phyloP scores from a whole-genome alignment of 1,140 invertebrate species.

The Drosophila rufa region DNA sequence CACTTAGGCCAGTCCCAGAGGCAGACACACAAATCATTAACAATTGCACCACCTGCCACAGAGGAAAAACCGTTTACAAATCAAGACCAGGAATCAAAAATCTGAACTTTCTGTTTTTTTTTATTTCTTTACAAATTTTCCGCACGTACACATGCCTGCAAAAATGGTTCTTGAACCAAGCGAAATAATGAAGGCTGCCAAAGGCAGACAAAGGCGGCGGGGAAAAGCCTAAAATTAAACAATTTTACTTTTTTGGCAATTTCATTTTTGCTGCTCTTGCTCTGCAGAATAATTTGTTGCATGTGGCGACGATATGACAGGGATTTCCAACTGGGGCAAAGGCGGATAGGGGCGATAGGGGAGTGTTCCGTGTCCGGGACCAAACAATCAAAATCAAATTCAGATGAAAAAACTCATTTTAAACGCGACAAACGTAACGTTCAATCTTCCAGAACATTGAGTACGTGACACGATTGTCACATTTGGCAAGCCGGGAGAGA shows the following conservation, averaged over 20 bases:
- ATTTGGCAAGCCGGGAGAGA: constrained; percentile 55
- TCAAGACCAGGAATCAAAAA: constrained; percentile 42
- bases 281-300: constrained; percentile 68
- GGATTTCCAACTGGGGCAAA: constrained; percentile 40
- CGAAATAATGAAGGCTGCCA: constrained; percentile 55
- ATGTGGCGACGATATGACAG: constrained; percentile 59
- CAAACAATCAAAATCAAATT: constrained; percentile 84
- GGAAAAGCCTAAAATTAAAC: constrained; percentile 78
- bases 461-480: constrained; percentile 84
- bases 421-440: constrained; percentile 84
- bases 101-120: constrained; percentile 44
- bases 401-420: constrained; percentile 81
- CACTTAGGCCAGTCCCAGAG: constrained; percentile 5
- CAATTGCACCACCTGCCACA: constrained; percentile 45
- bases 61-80: constrained; percentile 35
- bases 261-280: constrained; percentile 39
- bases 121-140: constrained; percentile 66
- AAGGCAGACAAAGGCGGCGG: constrained; percentile 30
- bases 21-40: constrained; percentile 47
- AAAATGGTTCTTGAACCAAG: constrained; percentile 51
- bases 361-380: constrained; percentile 51
- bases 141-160: constrained; percentile 53
- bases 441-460: constrained; percentile 84
- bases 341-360: too few relatives aligned
- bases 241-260: constrained; percentile 69